Conservation (phyloP, 2,888 invertebrate genomes). For the Drosophila anceps region DNA sequence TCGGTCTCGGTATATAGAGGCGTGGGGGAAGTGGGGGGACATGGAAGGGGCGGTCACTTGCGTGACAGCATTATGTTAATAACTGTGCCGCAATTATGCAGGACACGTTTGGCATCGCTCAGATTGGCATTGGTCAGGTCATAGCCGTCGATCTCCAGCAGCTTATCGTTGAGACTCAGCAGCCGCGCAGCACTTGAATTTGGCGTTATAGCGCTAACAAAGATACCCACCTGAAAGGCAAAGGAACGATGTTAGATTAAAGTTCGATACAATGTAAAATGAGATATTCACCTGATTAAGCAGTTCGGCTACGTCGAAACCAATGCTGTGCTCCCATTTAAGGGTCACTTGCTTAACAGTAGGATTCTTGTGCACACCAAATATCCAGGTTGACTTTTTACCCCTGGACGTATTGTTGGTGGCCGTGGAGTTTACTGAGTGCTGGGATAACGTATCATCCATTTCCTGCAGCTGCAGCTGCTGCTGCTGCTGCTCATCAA, state of each 20-base stretch:
- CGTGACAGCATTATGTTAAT: constrained; percentile 84
- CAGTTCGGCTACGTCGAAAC: constrained; percentile 81
- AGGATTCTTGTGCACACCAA: constrained; percentile 84
- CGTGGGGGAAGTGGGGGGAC: constrained; percentile 5
- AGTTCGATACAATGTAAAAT: background rate
- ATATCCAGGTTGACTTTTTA: constrained; percentile 82
- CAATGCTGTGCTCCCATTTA: constrained; percentile 79
- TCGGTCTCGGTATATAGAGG: constrained; percentile 70
- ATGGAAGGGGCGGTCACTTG: constrained; percentile 67
- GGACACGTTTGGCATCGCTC: constrained; percentile 80
- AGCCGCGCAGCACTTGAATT: constrained; percentile 79
- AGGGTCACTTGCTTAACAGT: constrained; percentile 84
- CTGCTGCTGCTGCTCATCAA: constrained; percentile 21
- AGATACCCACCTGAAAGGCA: constrained; percentile 77
- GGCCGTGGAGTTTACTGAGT: constrained; percentile 69
- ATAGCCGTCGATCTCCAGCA: constrained; percentile 84
- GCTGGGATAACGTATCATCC: constrained; percentile 59
- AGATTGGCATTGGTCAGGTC: constrained; percentile 83
- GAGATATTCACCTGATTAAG: constrained; percentile 74
- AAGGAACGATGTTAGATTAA: background rate
- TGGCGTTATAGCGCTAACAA: constrained; percentile 77
- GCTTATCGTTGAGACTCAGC: constrained; percentile 80
- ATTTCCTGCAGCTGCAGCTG: constrained; percentile 38
- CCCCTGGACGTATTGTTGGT: constrained; percentile 58
- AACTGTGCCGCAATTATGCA: constrained; percentile 78